A percentile compares a stretch with the other conserved stretches of the same genome.
phyloP scores from a whole-genome alignment of 1,140 invertebrate genomes.

The Chrysomallon squamiferum region DNA sequence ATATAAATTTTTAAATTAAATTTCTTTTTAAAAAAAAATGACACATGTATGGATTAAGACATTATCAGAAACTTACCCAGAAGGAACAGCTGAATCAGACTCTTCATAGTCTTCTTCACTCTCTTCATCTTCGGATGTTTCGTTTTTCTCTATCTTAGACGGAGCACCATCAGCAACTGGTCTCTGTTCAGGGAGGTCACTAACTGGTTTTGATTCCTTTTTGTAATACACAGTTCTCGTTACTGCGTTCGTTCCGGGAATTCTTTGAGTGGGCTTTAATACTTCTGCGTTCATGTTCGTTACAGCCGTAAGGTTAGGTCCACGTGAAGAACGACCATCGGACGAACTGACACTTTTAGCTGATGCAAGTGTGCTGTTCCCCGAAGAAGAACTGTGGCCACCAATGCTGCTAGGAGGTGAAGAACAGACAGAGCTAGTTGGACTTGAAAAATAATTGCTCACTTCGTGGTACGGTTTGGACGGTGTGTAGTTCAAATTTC shows the following conservation, averaged over 20 bases:
- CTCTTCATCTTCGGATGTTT: slow-evolving; percentile 10
- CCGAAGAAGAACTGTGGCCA: not conserved
- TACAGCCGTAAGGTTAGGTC: not conserved
- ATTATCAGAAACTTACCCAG: slow-evolving; percentile 44
- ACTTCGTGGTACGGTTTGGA: slow-evolving; percentile 53
- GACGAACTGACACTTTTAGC: not conserved
- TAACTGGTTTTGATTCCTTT: slow-evolving; percentile 34
- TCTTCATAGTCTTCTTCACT: slow-evolving; percentile 34
- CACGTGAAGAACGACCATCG: not conserved
- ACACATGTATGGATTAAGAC: no score
- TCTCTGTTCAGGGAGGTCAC: slow-evolving; percentile 38
- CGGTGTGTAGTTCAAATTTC: slow-evolving; percentile 55
- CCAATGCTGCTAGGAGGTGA: not conserved
- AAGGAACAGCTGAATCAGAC: slow-evolving; percentile 17
- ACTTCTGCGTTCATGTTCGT: slow-evolving; percentile 3
- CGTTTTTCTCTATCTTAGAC: slow-evolving; percentile 1
- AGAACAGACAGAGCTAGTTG: not conserved
- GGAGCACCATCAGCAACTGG: slow-evolving; percentile 48
- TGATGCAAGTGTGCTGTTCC: no score
- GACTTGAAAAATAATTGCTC: slow-evolving; percentile 13
- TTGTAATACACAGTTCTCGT: slow-evolving; percentile 45
- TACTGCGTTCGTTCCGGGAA: slow-evolving; percentile 21
- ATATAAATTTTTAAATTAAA: no score
- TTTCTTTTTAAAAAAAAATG: no score
- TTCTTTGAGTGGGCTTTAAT: slow-evolving; percentile 12